Evolutionary conservation across 2,888 invertebrate genomes (phyloP), one percentile per base, ranked within the genome.

Genomic region (Eupithecia vulgata): DNA sequence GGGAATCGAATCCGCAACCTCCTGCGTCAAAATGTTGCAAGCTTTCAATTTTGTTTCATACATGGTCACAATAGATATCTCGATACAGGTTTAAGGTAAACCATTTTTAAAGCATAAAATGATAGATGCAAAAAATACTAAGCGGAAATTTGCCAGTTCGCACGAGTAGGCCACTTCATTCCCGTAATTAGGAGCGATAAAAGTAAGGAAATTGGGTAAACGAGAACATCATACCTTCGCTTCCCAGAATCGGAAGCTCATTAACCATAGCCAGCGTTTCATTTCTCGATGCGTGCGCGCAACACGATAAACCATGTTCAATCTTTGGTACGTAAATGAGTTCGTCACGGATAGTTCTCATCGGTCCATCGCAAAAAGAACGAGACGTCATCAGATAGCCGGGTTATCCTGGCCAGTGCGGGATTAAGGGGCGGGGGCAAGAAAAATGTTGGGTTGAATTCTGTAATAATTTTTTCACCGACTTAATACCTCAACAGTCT

Each of bases 341-440:
- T 84, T 78, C 82, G 81, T 84, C 84, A 85, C 82, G 81, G 83
- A 82, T 83, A 83, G 84, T 82, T 82, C 81, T 76, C 78, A 80
- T 80, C 79, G 78, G 73, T 72, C 76, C 76, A 72, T 70, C 78
- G 81, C 79, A 85, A 83, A 84, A 84, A 67, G 79, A 84, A 78
- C 74, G 81, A 81, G 78, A 80, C 76, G 52, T 76, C 76, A 83
- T 85, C 84, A 76, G 85, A 84, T 85, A 81, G 81, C 81, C 82
- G 76, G 84, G 85, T 81, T 87, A 86, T 87, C 88, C 86, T 83
- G 83, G 81, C 17, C 75, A 75, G 75, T 17, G 70, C 57, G 21
- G 70, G 59, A 48, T 35, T 25, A 17, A 67, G 76, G 40, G 1
- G 25, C 17, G 64, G 45, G 37, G 45, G 21, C 35, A 40, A 37